Evolutionary conservation across 2,888 invertebrate species (phyloP).

Genomic region (Mythimna impura): DNA sequence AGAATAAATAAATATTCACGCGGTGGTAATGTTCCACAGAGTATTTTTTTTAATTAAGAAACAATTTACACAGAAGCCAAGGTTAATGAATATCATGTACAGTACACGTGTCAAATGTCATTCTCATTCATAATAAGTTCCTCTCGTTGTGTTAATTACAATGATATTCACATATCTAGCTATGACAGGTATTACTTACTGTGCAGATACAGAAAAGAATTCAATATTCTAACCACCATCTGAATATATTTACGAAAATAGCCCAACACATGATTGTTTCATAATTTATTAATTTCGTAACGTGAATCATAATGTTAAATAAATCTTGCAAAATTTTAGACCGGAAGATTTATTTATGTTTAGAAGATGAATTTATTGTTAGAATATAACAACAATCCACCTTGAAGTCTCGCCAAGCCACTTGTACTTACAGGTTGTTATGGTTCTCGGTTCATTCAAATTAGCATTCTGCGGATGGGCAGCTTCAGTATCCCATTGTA

Average conservation of each 20-base stretch:
- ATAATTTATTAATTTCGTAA: conserved; percentile 71
- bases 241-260: conserved; percentile 60
- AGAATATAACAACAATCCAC: conserved; percentile 56
- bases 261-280: conserved; percentile 66
- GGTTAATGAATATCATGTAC: conserved; percentile 64
- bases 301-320: conserved; percentile 62
- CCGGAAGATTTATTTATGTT: conserved; percentile 46
- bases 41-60: conserved; percentile 45
- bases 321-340: conserved; percentile 68
- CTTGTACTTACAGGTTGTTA: conserved; percentile 69
- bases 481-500: conserved; percentile 70
- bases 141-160: conserved; percentile 59
- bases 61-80: conserved; percentile 53
- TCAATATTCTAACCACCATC: conserved; percentile 25
- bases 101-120: conserved; percentile 63
- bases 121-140: conserved; percentile 61
- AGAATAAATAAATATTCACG: conserved; percentile 23
- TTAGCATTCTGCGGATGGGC: conserved; percentile 58
- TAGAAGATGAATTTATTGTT: conserved; percentile 54
- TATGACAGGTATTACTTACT: conserved; percentile 28
- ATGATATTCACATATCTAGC: conserved; percentile 55
- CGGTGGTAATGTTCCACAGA: conserved; percentile 19
- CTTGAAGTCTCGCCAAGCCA: conserved; percentile 70
- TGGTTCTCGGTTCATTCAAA: conserved; percentile 74
- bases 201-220: conserved; percentile 22